Evolutionary conservation across 2,888 invertebrate genomes (phyloP), one percentile per base, ranked within the genome.

Genomic region (Tenthredo amoena): DNA sequence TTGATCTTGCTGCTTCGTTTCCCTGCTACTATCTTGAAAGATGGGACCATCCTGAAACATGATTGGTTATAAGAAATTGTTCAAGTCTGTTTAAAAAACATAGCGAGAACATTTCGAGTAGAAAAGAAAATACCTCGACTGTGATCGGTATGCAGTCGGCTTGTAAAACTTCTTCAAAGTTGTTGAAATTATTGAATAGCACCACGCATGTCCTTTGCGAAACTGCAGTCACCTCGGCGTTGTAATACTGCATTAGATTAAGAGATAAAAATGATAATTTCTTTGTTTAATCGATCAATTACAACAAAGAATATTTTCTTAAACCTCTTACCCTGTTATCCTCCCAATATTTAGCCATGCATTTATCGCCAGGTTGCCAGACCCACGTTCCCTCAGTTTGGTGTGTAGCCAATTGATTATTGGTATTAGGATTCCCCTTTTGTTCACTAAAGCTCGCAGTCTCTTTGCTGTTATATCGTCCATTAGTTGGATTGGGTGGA

Each of bases 261-360:
- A 87, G 84, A 72, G 86, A 87, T 85, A 79, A 58, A 86, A 72
- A 47, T 40, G 81, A 62, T 21, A 21, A 76, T 65, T 77, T 7
- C 2, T 55, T 18, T n/a, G 40, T 21, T 72, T 77, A 62, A 84
- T 86, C n/a, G 62, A 85, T 87, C 21, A 47, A 47, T 74, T 40
- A 62, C 37, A 37, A 43, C 26, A 65, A 21, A 26, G 68, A 43
- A 77, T 31, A 77, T 47, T 58, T 62, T 58, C 37, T 55, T 71
- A 55, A 84, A 85, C 40, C 84, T 91, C 95, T 94, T 92, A 97
- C 98, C 94, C 96, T 96, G 91, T 97, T 96, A 94, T 98, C 98
- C 93, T 98, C 98, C 98, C 98, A 98, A 94, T 98, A 98, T 91
- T 98, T 97, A 9, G 98, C 98, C 94, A 98, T 95, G 91, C 98